Base-by-base conservation (phyloP, 2,888 invertebrate genomes). In the Megaustenia siamemsis region DNA sequence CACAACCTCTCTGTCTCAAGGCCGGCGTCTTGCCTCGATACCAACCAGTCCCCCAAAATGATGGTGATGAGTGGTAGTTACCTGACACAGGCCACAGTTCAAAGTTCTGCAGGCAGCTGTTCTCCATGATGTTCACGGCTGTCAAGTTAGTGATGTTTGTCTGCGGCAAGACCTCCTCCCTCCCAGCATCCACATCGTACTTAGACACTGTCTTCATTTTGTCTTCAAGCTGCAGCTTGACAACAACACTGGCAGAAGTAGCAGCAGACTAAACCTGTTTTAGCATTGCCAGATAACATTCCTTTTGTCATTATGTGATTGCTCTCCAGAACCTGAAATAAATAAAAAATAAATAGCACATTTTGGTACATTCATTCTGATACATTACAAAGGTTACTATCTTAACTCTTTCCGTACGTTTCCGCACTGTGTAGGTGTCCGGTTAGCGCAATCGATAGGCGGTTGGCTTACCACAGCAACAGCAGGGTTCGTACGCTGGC, bases 61-160 rank as follows among this genome's bases (percentile, higher is more conserved):
- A n/a, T n/a, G n/a, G n/a, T n/a, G n/a, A n/a, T n/a, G n/a, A n/a
- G n/a, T n/a, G n/a, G n/a, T 24, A 68, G n/a, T 49, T 75, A 80
- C 84, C 84, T 80, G 45, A 80, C 49, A 75, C 84, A 84, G 32
- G 84, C 84, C 28, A 84, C 75, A 10, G 63, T 75, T 84, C 78
- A 78, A 80, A 84, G 68, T 84, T 79, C 35, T 75, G 79, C 28
- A 84, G 12, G 35, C 84, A 84, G 75, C 84, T 80, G 60, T 53
- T 28, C 18, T 84, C 80, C 84, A 84, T 84, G 12, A 84, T 56
- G 21, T 40, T 56, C 28, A 83, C 10, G 12, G 71, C 28, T 38
- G 83, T 83, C 32, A 78, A 69, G 78, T 83, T 83, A 24, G 83
- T 83, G 45, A 24, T 45, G 28, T 83, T 83, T 43, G 66, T 28